Percentiles rank a stretch among this genome's conserved stretches.
phyloP scores from a whole-genome alignment of 2,888 invertebrate genomes.

The Chymomyza caudatula region DNA sequence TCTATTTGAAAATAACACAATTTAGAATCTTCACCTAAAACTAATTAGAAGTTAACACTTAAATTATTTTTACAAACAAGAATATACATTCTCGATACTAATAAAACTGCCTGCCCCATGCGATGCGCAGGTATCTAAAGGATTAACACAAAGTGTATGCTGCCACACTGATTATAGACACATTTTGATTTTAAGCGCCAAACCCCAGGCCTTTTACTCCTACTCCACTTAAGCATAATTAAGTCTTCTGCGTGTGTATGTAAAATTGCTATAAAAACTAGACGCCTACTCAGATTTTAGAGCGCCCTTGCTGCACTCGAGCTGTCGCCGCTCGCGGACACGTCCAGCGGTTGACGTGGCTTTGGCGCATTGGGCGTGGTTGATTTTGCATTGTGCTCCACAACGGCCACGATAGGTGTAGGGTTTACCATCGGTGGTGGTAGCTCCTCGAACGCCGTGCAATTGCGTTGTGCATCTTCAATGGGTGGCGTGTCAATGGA shows the following conservation, averaged over 20 bases:
- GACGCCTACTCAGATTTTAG: slow-evolving; percentile 13
- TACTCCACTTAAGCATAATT: slow-evolving; percentile 59
- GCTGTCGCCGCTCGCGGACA: slow-evolving; percentile 14
- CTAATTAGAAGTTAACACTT: slow-evolving; percentile 62
- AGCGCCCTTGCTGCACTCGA: slow-evolving; percentile 10
- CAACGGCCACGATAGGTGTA: slow-evolving; percentile 49
- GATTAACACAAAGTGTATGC: neutral
- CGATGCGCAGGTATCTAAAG: neutral
- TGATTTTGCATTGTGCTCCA: slow-evolving; percentile 24
- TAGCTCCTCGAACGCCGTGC: slow-evolving; percentile 54
- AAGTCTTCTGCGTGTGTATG: slow-evolving; percentile 66
- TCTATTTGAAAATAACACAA: slow-evolving; percentile 31
- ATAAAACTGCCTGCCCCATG: neutral
- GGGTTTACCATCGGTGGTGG: slow-evolving; percentile 57
- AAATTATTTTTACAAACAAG: slow-evolving; percentile 60
- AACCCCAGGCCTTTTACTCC: neutral
- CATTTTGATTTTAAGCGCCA: slow-evolving; percentile 47
- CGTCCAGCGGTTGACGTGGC: slow-evolving; percentile 53
- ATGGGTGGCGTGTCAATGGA: slow-evolving; percentile 67
- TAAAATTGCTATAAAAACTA: slow-evolving; percentile 66
- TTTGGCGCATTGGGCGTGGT: slow-evolving; percentile 39
- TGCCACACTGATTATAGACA: neutral
- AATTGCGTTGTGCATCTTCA: slow-evolving; percentile 54
- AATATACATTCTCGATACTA: neutral
- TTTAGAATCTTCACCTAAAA: slow-evolving; percentile 54